Evolutionary conservation across 2,797 vertebrate genomes (phyloP), one percentile per base, ranked within the genome.

Genomic region (Halcyon smyrnensis): DNA sequence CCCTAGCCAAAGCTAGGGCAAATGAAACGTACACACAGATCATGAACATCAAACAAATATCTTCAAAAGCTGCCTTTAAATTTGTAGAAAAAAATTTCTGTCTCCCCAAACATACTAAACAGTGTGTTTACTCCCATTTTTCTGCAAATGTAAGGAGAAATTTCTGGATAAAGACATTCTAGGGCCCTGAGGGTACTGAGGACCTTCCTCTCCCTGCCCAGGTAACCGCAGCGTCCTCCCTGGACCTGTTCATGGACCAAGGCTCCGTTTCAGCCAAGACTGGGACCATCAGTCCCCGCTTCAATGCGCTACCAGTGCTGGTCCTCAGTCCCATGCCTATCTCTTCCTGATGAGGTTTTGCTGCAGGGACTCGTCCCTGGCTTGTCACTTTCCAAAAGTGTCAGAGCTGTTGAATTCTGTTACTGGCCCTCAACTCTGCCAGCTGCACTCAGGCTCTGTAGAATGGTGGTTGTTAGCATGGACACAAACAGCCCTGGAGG

Each of bases 271-370:
- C 46, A 67, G 30, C 41, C 41, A 41, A n/a, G 25, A 2, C 30
- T 27, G 45, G 5, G 5, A 6, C 12, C 24, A 14, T 20, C 10
- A 7, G 24, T 57, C 34, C 19, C 14, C 18, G 9, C 7, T 34
- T 48, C 46, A 64, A 14, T 0, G 1, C 10, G 1, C 0, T 3
- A 51, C 7, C 8, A 11, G 30, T 25, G 27, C 7, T 2, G 3
- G 5, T 30, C 30, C 79, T 34, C 2, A 3, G 21, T 25, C 13
- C 23, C 23, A 8, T 2, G 2, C 45, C 36, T 32, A 8, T 43
- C 17, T 45, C 23, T 62, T 73, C 68, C 10, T 32, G 30, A 30
- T 15, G 16, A 11, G 9, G 17, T 9, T 18, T 46, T 59, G 27
- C 24, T 74, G 28, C 10, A 28, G 11, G 43, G 8, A 36, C 36